Percentiles rank a stretch among this genome's conserved stretches.
phyloP scores from a whole-genome alignment of 1,140 invertebrate genomes.

The Mya arenaria region DNA sequence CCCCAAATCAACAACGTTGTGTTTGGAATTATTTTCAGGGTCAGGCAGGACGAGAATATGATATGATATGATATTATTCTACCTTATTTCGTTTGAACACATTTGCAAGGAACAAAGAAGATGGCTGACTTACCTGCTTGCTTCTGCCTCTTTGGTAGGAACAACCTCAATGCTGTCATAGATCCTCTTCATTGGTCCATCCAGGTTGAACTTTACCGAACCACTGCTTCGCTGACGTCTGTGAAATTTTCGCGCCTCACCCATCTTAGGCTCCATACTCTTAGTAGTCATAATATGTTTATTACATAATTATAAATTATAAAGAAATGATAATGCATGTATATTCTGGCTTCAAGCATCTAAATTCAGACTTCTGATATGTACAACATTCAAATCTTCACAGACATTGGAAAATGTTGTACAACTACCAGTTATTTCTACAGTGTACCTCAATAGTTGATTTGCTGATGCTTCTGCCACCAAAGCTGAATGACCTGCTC shows the following conservation, averaged over 20 bases:
- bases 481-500: slow-evolving; percentile 83
- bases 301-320: too few species aligned
- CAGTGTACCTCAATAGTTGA: slow-evolving; percentile 80
- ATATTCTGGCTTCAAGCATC: too few species aligned
- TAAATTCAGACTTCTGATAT: too few species aligned
- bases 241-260: slow-evolving; percentile 71
- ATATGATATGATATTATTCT: too few species aligned
- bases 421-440: neutral
- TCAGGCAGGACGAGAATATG: too few species aligned
- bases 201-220: slow-evolving; percentile 73
- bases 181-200: slow-evolving; percentile 76
- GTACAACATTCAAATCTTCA: too few species aligned
- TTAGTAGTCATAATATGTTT: too few species aligned
- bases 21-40: too few species aligned
- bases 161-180: slow-evolving; percentile 79
- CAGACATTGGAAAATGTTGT: too few species aligned
- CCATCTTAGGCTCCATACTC: slow-evolving; percentile 75
- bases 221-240: slow-evolving; percentile 70
- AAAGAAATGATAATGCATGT: too few species aligned
- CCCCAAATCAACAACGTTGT: too few species aligned
- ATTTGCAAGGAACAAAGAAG: slow-evolving; percentile 12
- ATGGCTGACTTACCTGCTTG: slow-evolving; percentile 79
- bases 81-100: too few species aligned
- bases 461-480: slow-evolving; percentile 83
- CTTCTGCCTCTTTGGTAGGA: slow-evolving; percentile 82